Conservation (phyloP, 2,888 invertebrate genomes). For the Dendrolimus pini region DNA sequence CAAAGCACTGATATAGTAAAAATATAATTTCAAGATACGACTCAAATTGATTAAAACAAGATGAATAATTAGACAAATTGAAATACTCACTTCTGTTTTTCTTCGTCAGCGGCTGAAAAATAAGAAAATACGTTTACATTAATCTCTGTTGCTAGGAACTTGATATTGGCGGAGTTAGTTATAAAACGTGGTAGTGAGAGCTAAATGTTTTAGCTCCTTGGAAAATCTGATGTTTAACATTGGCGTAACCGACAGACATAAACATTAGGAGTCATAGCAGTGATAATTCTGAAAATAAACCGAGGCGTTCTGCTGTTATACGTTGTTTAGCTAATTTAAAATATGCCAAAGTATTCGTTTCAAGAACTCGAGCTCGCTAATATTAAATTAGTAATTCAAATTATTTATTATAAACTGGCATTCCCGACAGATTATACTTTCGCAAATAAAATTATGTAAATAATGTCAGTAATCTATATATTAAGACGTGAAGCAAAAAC, state of each 20-base stretch:
- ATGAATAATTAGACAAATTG: slow-evolving; percentile 3
- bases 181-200: background rate
- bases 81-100: slow-evolving; percentile 93
- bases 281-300: slow-evolving; percentile 38
- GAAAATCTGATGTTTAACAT: slow-evolving; percentile 28
- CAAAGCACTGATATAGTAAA: background rate
- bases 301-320: slow-evolving; percentile 8
- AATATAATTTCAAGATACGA: background rate
- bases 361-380: no score
- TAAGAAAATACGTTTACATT: slow-evolving; percentile 22
- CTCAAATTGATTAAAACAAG: background rate
- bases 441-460: no score
- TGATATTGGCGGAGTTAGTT: background rate
- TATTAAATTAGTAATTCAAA: no score
- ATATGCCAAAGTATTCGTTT: background rate
- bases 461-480: no score
- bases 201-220: background rate
- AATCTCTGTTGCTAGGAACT: slow-evolving; percentile 5
- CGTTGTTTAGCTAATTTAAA: background rate
- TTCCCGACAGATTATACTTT: no score
- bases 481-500: no score
- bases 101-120: slow-evolving; percentile 95
- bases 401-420: no score
- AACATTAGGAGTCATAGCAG: slow-evolving; percentile 29
- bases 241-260: slow-evolving; percentile 45